Evolutionary conservation across 2,888 invertebrate genomes (phyloP).

Genomic region (Halictus ligatus): DNA sequence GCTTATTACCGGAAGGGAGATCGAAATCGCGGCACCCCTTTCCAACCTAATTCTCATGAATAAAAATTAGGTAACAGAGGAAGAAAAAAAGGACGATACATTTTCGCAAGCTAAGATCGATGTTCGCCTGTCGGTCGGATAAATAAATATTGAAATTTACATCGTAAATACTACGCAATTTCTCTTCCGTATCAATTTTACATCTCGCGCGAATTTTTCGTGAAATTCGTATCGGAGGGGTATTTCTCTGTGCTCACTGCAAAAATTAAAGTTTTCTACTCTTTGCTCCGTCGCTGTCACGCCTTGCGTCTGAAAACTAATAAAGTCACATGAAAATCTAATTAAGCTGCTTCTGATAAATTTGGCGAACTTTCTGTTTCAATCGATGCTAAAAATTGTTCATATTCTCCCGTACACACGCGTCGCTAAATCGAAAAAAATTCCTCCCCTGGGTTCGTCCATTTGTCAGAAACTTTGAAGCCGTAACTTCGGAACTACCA

Average conservation of each 20-base stretch:
- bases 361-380: background rate
- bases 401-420: background rate
- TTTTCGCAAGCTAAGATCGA: background rate
- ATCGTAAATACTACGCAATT: background rate
- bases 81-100: background rate
- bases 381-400: background rate
- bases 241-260: no score
- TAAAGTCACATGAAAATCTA: no score
- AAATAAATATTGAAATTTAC: background rate
- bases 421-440: background rate
- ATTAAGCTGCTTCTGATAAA: background rate
- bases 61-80: conserved; percentile 67
- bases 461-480: conserved; percentile 14
- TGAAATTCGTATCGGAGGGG: no score
- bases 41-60: conserved; percentile 74
- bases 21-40: conserved; percentile 48
- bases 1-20: conserved; percentile 60
- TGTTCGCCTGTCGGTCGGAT: background rate
- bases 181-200: background rate
- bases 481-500: conserved; percentile 37
- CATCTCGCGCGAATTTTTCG: no score
- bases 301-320: no score
- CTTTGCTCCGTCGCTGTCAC: no score
- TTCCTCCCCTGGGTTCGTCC: background rate
- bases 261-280: no score